Conservation (phyloP, 2,113 vertebrate species). For the Cyprinodon variegatus region DNA sequence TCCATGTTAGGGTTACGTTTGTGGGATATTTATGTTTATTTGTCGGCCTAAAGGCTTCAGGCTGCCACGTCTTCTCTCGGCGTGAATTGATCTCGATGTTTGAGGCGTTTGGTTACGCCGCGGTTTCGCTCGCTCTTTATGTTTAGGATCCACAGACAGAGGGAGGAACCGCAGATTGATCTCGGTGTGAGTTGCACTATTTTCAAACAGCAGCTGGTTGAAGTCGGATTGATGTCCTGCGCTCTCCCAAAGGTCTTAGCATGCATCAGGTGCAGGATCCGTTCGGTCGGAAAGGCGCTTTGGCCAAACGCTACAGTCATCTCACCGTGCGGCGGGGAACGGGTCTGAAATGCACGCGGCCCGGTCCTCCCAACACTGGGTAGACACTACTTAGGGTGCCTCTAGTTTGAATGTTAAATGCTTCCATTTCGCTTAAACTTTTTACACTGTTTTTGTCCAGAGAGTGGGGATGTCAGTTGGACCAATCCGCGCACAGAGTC, state of each 20-base stretch:
- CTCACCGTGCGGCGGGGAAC: constrained; percentile 41
- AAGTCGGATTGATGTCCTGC: constrained; percentile 35
- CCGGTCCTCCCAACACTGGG: constrained; percentile 25
- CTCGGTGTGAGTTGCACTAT: constrained; percentile 54
- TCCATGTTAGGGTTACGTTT: constrained; percentile 63
- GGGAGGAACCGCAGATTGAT: constrained; percentile 10
- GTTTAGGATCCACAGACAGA: constrained; percentile 9
- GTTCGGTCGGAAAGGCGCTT: constrained; percentile 41
- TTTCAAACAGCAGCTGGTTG: constrained; percentile 48
- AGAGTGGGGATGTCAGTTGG: constrained; percentile 36
- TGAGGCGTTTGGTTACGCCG: constrained; percentile 23
- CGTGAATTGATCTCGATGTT: constrained; percentile 22
- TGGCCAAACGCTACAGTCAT: constrained; percentile 65
- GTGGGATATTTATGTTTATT: constrained; percentile 64
- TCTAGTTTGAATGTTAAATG: constrained; percentile 67
- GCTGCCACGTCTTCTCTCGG: constrained; percentile 25
- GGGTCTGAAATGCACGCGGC: constrained; percentile 49
- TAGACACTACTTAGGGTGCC: constrained; percentile 60
- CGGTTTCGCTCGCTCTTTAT: constrained; percentile 23
- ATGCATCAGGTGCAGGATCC: constrained; percentile 38
- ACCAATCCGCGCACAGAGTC: constrained; percentile 60
- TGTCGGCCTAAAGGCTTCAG: constrained; percentile 51
- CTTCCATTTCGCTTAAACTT: constrained; percentile 39
- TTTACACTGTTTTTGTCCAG: constrained; percentile 36
- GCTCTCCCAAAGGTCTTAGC: constrained; percentile 30